Evolutionary conservation across 2,113 vertebrate genomes (phyloP).

Genomic region (Plecotus auritus): DNA sequence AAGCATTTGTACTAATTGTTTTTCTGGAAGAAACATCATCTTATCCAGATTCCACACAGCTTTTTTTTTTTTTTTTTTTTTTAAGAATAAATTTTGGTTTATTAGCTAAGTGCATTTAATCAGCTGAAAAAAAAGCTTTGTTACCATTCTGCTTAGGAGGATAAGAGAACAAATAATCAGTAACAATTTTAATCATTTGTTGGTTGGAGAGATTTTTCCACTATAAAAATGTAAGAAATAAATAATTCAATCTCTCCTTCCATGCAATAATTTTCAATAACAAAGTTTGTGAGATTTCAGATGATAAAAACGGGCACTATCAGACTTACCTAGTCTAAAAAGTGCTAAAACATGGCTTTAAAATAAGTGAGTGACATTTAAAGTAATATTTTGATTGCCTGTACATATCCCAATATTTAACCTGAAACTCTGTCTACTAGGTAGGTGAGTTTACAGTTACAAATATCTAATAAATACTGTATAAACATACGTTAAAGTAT

Average conservation of each 20-base stretch:
- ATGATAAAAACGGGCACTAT: slow-evolving; percentile 36
- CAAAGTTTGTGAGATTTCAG: slow-evolving; percentile 17
- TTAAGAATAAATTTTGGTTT: slow-evolving; percentile 53
- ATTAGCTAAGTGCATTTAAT: slow-evolving; percentile 66
- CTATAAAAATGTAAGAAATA: slow-evolving; percentile 57
- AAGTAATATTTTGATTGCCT: slow-evolving; percentile 41
- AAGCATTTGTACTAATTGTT: slow-evolving; percentile 45
- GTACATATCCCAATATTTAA: slow-evolving; percentile 31
- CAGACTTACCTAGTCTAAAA: slow-evolving; percentile 34
- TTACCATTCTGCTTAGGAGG: slow-evolving; percentile 28
- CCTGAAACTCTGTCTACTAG: slow-evolving; percentile 43
- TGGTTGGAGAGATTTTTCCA: slow-evolving; percentile 39
- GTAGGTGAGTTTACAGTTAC: slow-evolving; percentile 44
- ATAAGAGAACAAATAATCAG: slow-evolving; percentile 38
- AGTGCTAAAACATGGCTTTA: slow-evolving; percentile 61
- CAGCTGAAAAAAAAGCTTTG: slow-evolving; percentile 42
- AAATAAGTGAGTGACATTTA: slow-evolving; percentile 30
- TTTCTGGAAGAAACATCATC: slow-evolving; percentile 1
- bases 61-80: slow-evolving; percentile 23
- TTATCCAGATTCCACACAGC: slow-evolving; percentile 60
- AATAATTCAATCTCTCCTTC: slow-evolving; percentile 44
- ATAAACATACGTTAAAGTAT: slow-evolving; percentile 54
- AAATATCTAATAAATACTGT: slow-evolving; percentile 64
- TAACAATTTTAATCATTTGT: slow-evolving; percentile 27
- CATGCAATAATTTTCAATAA: slow-evolving; percentile 44